Evolutionary conservation across 2,113 vertebrate genomes (phyloP).

Genomic region (Pimephales promelas): DNA sequence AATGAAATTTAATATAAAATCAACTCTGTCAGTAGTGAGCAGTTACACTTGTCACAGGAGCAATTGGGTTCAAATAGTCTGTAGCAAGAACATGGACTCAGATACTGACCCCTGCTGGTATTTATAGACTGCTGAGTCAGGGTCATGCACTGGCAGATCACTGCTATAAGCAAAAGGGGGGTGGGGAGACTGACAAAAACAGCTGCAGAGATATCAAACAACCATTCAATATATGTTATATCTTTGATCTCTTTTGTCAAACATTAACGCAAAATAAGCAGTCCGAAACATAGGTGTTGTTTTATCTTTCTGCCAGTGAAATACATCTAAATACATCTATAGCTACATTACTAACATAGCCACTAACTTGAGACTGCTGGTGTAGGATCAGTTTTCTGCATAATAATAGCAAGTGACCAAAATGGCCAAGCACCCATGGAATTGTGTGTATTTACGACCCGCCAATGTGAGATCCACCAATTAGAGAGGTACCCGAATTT

Average conservation of each 20-base stretch:
- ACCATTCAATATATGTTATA: neutral
- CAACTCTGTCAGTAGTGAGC: neutral
- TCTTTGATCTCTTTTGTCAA: slow-evolving; percentile 5
- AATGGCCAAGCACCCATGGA: too few species aligned
- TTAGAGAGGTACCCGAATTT: too few species aligned
- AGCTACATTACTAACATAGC: too few species aligned
- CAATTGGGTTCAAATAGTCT: slow-evolving; percentile 3
- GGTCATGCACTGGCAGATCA: slow-evolving; percentile 44
- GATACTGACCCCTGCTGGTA: slow-evolving; percentile 44
- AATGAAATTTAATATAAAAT: neutral
- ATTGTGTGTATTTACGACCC: too few species aligned
- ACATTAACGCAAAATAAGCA: slow-evolving; percentile 1
- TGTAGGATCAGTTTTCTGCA: too few species aligned
- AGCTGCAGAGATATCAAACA: slow-evolving; percentile 51
- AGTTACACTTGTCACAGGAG: neutral
- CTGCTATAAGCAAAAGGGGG: neutral
- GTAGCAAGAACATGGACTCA: slow-evolving; percentile 25
- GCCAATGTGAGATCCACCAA: too few species aligned
- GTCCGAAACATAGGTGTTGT: neutral
- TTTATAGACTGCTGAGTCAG: slow-evolving; percentile 61
- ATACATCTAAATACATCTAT: too few species aligned
- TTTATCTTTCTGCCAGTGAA: too few species aligned
- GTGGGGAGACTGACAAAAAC: slow-evolving; percentile 46
- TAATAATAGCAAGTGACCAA: too few species aligned
- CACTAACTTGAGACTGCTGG: too few species aligned